phyloP scores from a whole-genome alignment of 2,113 vertebrate species.

The Microtus oregoni region DNA sequence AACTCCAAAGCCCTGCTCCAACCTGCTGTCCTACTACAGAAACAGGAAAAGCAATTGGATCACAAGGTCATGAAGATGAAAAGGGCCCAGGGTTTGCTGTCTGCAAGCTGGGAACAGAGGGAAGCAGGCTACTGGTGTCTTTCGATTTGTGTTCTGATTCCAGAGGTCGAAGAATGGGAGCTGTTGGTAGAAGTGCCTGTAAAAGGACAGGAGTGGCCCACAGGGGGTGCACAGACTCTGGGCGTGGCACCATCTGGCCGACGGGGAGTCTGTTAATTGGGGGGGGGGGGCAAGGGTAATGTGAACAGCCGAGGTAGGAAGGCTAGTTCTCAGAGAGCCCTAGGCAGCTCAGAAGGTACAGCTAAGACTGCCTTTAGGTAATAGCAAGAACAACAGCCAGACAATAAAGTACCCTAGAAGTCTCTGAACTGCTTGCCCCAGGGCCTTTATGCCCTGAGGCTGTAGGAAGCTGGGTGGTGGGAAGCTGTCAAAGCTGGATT shows the following conservation, averaged over 20 bases:
- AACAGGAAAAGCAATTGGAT: neutral
- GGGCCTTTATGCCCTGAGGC: neutral
- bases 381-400: neutral
- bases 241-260: neutral
- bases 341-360: neutral
- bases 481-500: neutral
- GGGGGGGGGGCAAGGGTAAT: neutral
- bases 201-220: neutral
- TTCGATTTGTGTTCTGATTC: neutral
- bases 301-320: fast-evolving
- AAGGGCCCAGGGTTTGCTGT: too few relatives aligned
- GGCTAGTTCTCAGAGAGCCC: neutral
- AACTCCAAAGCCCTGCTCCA: neutral
- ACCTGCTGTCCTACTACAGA: neutral
- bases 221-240: neutral
- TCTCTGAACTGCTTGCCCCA: neutral
- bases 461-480: neutral
- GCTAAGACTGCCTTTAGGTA: neutral
- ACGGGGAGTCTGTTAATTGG: too few relatives aligned
- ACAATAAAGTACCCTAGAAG: neutral
- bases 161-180: neutral
- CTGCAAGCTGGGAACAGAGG: too few relatives aligned
- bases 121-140: neutral
- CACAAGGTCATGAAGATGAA: neutral
- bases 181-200: too few relatives aligned